phyloP scores from a whole-genome alignment of 2,888 invertebrate genomes.

The Meiosimyza platycephala region DNA sequence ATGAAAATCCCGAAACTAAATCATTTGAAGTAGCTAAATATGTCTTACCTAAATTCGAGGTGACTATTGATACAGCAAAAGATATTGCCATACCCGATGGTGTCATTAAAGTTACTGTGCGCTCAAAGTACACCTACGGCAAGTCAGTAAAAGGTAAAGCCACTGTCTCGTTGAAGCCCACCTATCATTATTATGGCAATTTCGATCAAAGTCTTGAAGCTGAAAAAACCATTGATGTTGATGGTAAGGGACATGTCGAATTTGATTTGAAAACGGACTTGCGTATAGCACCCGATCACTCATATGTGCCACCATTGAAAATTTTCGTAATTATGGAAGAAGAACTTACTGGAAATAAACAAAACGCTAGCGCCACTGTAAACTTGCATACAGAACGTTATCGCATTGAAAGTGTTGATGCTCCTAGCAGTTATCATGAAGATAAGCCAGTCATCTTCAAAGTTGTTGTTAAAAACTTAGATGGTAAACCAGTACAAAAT shows the following conservation, averaged over 20 bases:
- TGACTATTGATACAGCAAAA: slow-evolving; percentile 83
- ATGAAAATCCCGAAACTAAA: slow-evolving; percentile 47
- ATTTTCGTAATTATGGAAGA: slow-evolving; percentile 93
- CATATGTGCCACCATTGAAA: slow-evolving; percentile 47
- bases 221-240: slow-evolving; percentile 77
- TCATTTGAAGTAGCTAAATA: slow-evolving; percentile 82
- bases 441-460: slow-evolving; percentile 85
- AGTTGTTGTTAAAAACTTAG: slow-evolving; percentile 76
- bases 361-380: slow-evolving; percentile 81
- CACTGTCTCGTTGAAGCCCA: slow-evolving; percentile 77
- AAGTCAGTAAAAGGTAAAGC: slow-evolving; percentile 87
- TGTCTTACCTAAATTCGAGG: slow-evolving; percentile 92
- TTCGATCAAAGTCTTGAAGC: slow-evolving; percentile 70
- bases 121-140: slow-evolving; percentile 75
- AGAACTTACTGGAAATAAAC: slow-evolving; percentile 80
- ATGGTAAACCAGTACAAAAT: slow-evolving; percentile 74
- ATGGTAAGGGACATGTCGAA: slow-evolving; percentile 76
- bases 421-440: slow-evolving; percentile 88
- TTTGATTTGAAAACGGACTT: slow-evolving; percentile 80
- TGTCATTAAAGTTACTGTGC: slow-evolving; percentile 70
- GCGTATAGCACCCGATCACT: slow-evolving; percentile 3
- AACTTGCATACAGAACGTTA: slow-evolving; percentile 81
- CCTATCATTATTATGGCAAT: slow-evolving; percentile 38
- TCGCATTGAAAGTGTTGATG: slow-evolving; percentile 80
- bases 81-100: slow-evolving; percentile 86